Conservation (phyloP, 2,797 vertebrate genomes). For the Microchirus variegatus region DNA sequence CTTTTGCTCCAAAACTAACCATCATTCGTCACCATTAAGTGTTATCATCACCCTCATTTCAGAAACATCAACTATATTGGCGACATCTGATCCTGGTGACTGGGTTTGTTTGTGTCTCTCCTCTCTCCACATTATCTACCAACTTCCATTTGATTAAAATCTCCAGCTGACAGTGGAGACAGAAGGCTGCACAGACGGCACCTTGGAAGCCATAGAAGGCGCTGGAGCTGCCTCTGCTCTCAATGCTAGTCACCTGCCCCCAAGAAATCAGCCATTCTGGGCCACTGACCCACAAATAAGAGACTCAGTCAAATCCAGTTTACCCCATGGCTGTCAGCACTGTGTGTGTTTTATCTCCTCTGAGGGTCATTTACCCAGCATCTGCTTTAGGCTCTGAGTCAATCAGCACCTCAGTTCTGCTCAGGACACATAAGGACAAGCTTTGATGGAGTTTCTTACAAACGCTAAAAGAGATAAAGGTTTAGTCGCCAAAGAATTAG, state of each 20-base stretch:
- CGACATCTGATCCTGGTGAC: no score
- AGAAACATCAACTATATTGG: no score
- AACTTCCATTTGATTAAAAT: constrained; percentile 83
- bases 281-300: constrained; percentile 83
- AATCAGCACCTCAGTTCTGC: constrained; percentile 22
- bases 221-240: constrained; percentile 57
- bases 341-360: constrained; percentile 65
- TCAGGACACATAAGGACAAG: neutral
- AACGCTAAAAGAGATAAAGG: constrained; percentile 1
- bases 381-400: constrained; percentile 50
- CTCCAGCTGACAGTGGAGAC: constrained; percentile 84
- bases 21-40: no score
- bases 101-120: constrained; percentile 2
- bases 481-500: constrained; percentile 31
- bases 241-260: constrained; percentile 71
- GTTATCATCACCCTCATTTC: no score
- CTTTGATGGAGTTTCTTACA: constrained; percentile 44
- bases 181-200: constrained; percentile 69
- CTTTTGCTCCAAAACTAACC: no score
- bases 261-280: constrained; percentile 73
- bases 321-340: constrained; percentile 66
- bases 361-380: constrained; percentile 62
- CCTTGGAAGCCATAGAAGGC: constrained; percentile 74
- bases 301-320: constrained; percentile 80
- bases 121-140: constrained; percentile 51